Percentiles rank a stretch among this genome's conserved stretches.
These are phyloP conservation scores for Trialeurodes vaporariorum DNA, from an alignment of 1,140 invertebrate species.

Conservation along the genomic window DNA sequence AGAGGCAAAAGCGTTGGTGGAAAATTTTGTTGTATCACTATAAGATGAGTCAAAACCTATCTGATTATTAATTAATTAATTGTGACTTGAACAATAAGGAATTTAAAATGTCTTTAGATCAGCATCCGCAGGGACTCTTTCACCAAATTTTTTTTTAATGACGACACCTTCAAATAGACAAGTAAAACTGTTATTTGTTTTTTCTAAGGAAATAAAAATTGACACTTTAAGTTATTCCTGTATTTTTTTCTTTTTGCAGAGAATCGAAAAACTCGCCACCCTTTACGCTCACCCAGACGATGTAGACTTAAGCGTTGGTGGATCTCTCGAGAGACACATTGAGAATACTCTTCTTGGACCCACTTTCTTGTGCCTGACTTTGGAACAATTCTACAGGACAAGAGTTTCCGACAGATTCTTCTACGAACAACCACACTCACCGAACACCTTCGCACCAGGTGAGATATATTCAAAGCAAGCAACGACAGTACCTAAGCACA, in stretches of 20 bases:
- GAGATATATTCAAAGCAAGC: slow-evolving; percentile 34
- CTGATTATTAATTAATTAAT: too few relatives aligned
- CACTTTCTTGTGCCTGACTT: slow-evolving; percentile 82
- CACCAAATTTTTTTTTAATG: slow-evolving; percentile 4
- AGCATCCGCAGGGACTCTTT: too few relatives aligned
- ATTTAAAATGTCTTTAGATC: too few relatives aligned
- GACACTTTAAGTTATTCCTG: not conserved
- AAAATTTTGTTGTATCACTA: too few relatives aligned
- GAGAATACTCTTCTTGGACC: slow-evolving; percentile 71
- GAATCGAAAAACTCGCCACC: slow-evolving; percentile 46
- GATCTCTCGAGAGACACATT: slow-evolving; percentile 63
- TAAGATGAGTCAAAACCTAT: too few relatives aligned
- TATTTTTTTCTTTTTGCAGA: slow-evolving; percentile 37
- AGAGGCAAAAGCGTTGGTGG: too few relatives aligned
- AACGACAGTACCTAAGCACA: too few relatives aligned
- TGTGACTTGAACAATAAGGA: too few relatives aligned
- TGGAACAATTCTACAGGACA: slow-evolving; percentile 75
- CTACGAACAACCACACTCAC: slow-evolving; percentile 58
- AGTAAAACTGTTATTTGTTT: too few relatives aligned
- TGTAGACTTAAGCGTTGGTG: slow-evolving; percentile 79
- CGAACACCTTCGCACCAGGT: slow-evolving; percentile 57
- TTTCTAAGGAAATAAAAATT: too few relatives aligned
- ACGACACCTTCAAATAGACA: too few relatives aligned
- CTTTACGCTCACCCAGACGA: slow-evolving; percentile 65
- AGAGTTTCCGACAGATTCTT: slow-evolving; percentile 73